phyloP scores from a whole-genome alignment of 2,113 vertebrate genomes.

The Gymnarchus niloticus region DNA sequence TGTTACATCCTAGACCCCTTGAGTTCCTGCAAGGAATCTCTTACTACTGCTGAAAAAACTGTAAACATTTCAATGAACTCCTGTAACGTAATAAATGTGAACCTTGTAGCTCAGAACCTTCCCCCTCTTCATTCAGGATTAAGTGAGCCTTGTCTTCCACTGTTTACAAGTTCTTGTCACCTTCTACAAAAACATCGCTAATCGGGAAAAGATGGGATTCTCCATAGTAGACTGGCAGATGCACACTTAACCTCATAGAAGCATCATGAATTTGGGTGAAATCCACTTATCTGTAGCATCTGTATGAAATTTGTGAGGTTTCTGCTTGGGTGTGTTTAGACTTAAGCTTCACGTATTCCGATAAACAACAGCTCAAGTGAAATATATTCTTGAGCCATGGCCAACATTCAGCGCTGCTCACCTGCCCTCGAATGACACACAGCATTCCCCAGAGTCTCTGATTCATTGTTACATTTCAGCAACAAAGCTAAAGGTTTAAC shows the following conservation, averaged over 20 bases:
- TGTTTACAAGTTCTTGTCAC: neutral
- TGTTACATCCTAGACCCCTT: neutral
- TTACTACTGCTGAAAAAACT: neutral
- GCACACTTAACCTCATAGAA: neutral
- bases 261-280: neutral
- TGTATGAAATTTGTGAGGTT: neutral
- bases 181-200: neutral
- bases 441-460: neutral
- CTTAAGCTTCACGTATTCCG: neutral
- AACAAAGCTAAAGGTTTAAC: neutral
- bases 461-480: neutral
- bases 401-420: neutral
- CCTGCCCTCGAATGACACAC: neutral
- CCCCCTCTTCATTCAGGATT: neutral
- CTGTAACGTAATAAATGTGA: neutral
- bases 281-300: neutral
- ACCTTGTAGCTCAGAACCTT: constrained; percentile 3
- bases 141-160: neutral
- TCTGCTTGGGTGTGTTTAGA: neutral
- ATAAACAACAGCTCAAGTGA: neutral
- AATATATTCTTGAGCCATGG: neutral
- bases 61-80: neutral
- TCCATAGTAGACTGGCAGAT: neutral
- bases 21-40: neutral
- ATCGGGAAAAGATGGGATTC: neutral